Evolutionary conservation across 2,888 invertebrate genomes (phyloP).

Genomic region (Agriopis leucophaearia): DNA sequence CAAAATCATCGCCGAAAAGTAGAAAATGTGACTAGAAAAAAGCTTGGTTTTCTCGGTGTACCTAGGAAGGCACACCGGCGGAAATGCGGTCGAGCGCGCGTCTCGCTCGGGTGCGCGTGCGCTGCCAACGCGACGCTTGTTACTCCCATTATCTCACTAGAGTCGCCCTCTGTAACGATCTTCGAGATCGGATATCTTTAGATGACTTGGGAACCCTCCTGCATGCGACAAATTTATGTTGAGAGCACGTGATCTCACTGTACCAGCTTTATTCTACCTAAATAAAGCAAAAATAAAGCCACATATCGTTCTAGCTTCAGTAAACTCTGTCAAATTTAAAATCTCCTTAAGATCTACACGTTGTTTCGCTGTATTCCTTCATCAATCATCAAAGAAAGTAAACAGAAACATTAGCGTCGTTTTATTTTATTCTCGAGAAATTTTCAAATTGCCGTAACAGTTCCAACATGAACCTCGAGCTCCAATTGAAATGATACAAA

Average conservation of each 20-base stretch:
- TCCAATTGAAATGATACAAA: slow-evolving; percentile 47
- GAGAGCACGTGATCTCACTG: slow-evolving; percentile 17
- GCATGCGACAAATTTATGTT: slow-evolving; percentile 24
- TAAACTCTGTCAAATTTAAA: background rate
- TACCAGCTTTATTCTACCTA: background rate
- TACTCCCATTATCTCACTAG: slow-evolving; percentile 77
- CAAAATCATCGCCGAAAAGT: slow-evolving; percentile 41
- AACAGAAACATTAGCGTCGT: slow-evolving; percentile 1
- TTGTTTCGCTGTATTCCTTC: background rate
- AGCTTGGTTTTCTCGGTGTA: slow-evolving; percentile 47
- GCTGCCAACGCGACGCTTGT: slow-evolving; percentile 77
- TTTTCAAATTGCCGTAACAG: slow-evolving; percentile 26
- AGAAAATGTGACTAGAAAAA: slow-evolving; percentile 47
- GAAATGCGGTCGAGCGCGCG: slow-evolving; percentile 83
- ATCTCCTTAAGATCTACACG: background rate
- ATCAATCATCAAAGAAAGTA: slow-evolving; percentile 3
- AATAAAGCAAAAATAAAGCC: background rate
- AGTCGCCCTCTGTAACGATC: slow-evolving; percentile 69
- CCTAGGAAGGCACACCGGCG: slow-evolving; percentile 78
- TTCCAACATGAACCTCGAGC: slow-evolving; percentile 40
- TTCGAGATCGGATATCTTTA: slow-evolving; percentile 70
- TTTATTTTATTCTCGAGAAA: slow-evolving; percentile 9
- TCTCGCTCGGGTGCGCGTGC: slow-evolving; percentile 74
- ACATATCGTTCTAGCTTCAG: background rate
- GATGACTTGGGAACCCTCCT: slow-evolving; percentile 67